Evolutionary conservation across 2,797 vertebrate species (phyloP).

Genomic region (Hylomyscus alleni): DNA sequence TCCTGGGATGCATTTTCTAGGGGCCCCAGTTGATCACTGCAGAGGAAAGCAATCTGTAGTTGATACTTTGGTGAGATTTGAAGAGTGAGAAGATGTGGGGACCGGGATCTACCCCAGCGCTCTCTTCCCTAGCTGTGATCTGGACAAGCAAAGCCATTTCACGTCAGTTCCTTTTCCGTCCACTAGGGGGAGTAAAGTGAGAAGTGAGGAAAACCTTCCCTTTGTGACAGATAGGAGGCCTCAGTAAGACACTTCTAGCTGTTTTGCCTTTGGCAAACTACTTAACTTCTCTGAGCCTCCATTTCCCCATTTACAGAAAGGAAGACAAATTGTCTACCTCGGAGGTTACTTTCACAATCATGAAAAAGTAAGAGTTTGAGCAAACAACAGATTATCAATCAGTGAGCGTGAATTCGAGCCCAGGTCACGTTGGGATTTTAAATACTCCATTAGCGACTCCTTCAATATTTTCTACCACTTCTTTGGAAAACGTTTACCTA

Average conservation of each 20-base stretch:
- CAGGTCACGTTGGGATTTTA: background rate
- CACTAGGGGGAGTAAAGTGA: accelerated
- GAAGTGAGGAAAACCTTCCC: background rate
- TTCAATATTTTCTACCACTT: background rate
- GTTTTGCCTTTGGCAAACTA: background rate
- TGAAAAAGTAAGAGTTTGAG: background rate
- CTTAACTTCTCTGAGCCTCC: background rate
- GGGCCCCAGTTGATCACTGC: background rate
- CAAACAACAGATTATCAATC: background rate
- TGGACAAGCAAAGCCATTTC: background rate
- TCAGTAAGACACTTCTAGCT: background rate
- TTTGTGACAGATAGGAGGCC: background rate
- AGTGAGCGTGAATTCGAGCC: background rate
- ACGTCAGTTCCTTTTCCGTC: background rate
- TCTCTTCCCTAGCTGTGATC: background rate
- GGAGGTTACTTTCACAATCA: background rate
- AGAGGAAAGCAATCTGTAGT: background rate
- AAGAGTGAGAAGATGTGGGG: background rate
- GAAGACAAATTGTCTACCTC: background rate
- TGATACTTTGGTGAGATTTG: background rate
- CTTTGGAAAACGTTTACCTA: background rate
- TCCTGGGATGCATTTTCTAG: background rate
- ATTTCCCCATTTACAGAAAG: background rate
- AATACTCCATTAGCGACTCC: background rate
- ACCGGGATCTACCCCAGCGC: no score